Base-by-base conservation (phyloP, 30 jellyfish, hydroid and myxozoan species). In the Hydra vulgaris region DNA sequence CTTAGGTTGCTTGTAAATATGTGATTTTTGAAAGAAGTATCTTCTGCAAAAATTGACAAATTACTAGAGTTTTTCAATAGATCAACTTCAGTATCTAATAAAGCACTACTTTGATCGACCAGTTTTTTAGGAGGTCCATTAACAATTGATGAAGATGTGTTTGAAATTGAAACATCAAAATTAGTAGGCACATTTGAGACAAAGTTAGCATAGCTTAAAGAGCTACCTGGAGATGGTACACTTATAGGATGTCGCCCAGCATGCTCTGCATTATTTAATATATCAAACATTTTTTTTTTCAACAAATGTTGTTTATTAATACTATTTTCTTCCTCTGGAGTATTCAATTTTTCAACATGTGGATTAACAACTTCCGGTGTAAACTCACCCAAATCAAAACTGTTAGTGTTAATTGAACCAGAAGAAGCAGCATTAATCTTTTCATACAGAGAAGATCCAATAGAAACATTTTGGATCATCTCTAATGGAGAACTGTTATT, bases 381-480 rank as follows among this genome's bases (percentile, higher is more conserved):
- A 3, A n/a, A 12, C 12, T 18, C 87, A 20, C 24, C 71, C 75
- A 71, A 56, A 17, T 80, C 87, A 23, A 80, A 69, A 66, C 87
- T 66, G 24, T 79, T 66, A 27, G 66, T 80, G 15, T 25, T 23
- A 18, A 70, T 23, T 17, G 87, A 80, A 23, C 66, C 66, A 66
- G 87, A 66, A 15, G 87, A 70, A 61, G 80, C 72, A 22, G 8
- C 77, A 18, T 27, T 23, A 53, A 80, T 79, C 70, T 80, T 80
- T 23, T 80, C 87, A 66, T 80, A 80, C 21, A 79, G 3, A 15
- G 87, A 67, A 16, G 87, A 80, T 21, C 83, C 85, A 17, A 70
- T 69, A 15, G 87, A 80, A 16, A 80, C 87, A 53, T 80, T 80
- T 71, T 80, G 87, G 18, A 70, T 18, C 40, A 61, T 19, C 70